Base-by-base conservation (phyloP, 2,113 vertebrate genomes). In the Pseudorhombus dupliciocellatus region DNA sequence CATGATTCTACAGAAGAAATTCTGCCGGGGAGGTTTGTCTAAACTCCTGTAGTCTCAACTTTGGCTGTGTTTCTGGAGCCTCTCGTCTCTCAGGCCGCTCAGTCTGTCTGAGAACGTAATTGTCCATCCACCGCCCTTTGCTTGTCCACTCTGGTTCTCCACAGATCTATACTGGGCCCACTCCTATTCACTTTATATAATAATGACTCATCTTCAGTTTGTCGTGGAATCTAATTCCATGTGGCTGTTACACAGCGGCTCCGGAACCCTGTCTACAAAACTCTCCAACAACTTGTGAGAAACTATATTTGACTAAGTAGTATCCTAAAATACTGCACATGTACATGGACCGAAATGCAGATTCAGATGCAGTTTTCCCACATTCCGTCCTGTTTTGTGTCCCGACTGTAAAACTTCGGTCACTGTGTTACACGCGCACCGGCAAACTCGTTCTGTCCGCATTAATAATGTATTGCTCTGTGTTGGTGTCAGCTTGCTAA, bases 101-200 rank as follows among this genome's bases (percentile, higher is more conserved):
- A 54, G 16, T 74, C 53, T 68, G 68, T 79, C 79, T 64, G 9
- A 83, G 55, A 24, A 62, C 66, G 65, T 60, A 53, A 64, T 79
- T 34, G 69, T 83, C 76, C 76, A 69, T 87, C 81, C 64, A 40
- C 22, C 70, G 75, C 68, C 66, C 76, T 78, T 71, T 73, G 53
- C 69, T 62, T 34, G 28, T 74, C 71, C 57, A 68, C 76, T 78
- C 85, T 61, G 82, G 67, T 80, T 76, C 54, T 22, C 46, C 69
- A 71, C 62, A 59, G 69, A 76, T 74, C 73, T 34, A 59, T 67
- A 56, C 73, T 62, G 65, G 79, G 75, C 85, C 87, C 89, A 87
- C 81, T 87, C 75, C 24, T 84, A 24, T 82, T 73, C 28, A 77
- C 73, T 84, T 86, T 86, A 87, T 66, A 70, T 87, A 90, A 87